Evolutionary conservation across 2,888 invertebrate species (phyloP).

Genomic region (Ceratothoa steindachneri): DNA sequence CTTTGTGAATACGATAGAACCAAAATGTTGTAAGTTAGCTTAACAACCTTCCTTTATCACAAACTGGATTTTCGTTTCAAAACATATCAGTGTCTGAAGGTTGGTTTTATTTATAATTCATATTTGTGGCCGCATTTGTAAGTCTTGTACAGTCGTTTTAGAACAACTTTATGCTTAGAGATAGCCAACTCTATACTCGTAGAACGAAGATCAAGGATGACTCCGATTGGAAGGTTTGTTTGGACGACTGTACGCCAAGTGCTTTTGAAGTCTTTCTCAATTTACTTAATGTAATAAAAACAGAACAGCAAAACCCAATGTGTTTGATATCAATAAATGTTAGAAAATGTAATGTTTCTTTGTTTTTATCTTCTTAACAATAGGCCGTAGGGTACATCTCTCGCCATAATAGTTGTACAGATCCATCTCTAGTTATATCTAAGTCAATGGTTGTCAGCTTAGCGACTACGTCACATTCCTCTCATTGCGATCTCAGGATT

Average conservation of each 20-base stretch:
- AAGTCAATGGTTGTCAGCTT: too few species aligned
- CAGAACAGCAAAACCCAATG: neutral
- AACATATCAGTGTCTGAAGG: neutral
- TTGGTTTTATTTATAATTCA: neutral
- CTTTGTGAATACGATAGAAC: neutral
- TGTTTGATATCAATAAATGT: neutral
- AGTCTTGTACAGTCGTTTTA: neutral
- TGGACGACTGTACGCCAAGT: neutral
- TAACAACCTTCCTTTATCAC: too few species aligned
- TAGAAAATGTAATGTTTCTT: neutral
- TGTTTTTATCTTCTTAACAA: too few species aligned
- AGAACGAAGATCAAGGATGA: too few species aligned
- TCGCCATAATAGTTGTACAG: too few species aligned
- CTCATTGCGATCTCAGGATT: too few species aligned
- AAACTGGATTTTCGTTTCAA: too few species aligned
- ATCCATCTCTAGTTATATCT: too few species aligned
- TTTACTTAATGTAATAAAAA: neutral
- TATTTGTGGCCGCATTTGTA: neutral
- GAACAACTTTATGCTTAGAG: neutral
- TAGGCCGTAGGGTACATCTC: too few species aligned
- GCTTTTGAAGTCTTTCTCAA: neutral
- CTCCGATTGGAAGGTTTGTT: too few species aligned
- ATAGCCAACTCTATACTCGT: too few species aligned
- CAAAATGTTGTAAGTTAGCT: neutral
- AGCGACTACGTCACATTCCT: too few species aligned